Conservation (phyloP, 2,888 invertebrate species). For the Eupithecia inturbata region DNA sequence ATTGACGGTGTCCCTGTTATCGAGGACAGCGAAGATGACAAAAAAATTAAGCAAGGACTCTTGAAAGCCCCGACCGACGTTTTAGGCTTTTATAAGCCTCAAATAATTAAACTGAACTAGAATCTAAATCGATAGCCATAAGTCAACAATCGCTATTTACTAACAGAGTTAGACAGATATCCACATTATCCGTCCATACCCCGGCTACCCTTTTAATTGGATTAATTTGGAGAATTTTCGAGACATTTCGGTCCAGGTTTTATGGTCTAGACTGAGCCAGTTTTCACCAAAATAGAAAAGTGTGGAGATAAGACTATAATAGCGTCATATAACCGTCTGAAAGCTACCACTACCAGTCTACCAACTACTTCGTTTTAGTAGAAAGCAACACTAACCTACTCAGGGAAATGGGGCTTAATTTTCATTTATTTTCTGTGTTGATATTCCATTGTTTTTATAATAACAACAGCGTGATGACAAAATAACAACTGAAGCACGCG, state of each 20-base stretch:
- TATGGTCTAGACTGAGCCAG: background rate
- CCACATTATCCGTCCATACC: background rate
- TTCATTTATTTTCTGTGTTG: background rate
- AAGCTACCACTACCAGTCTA: background rate
- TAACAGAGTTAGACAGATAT: background rate
- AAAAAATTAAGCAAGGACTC: background rate
- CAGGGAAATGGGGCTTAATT: background rate
- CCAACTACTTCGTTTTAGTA: background rate
- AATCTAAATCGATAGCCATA: background rate
- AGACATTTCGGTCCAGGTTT: background rate
- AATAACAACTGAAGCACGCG: background rate
- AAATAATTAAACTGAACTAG: background rate
- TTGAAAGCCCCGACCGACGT: background rate
- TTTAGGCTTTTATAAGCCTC: background rate
- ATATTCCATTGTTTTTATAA: background rate
- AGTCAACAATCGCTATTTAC: background rate
- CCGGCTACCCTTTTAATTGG: background rate
- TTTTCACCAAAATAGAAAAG: background rate
- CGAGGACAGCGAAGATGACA: too few species aligned
- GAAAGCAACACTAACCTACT: background rate
- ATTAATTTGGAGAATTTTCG: constrained; percentile 8
- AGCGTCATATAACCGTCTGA: background rate
- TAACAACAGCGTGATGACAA: background rate
- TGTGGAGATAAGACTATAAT: background rate
- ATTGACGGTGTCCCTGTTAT: too few species aligned